phyloP scores from a whole-genome alignment of 2,888 invertebrate genomes.

The Aphrophora alni region DNA sequence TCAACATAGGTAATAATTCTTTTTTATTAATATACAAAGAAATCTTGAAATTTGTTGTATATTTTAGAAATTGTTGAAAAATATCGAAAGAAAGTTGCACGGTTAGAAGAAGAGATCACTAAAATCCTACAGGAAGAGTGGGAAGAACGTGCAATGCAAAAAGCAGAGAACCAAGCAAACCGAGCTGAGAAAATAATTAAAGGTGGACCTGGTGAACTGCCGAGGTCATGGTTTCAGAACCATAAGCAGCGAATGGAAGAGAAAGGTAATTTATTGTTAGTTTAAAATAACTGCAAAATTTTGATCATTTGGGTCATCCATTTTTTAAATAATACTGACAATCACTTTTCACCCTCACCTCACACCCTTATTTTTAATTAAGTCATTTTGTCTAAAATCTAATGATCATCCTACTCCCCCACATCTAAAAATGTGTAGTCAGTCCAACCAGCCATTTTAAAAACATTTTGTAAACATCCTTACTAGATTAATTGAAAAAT shows the following conservation, averaged over 20 bases:
- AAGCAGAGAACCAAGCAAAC: slow-evolving; percentile 83
- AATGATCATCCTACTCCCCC: no score
- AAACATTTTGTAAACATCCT: no score
- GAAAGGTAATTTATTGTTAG: slow-evolving; percentile 64
- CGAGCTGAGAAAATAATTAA: slow-evolving; percentile 71
- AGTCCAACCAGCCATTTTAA: no score
- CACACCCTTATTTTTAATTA: no score
- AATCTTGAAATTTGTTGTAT: background rate
- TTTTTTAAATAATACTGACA: no score
- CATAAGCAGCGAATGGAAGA: slow-evolving; percentile 78
- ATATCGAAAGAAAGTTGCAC: slow-evolving; percentile 75
- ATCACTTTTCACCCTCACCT: no score
- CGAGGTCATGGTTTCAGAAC: slow-evolving; percentile 86
- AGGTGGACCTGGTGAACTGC: slow-evolving; percentile 51
- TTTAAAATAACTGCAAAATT: no score
- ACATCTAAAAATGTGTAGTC: no score
- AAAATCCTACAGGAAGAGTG: slow-evolving; percentile 84
- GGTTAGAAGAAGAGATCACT: slow-evolving; percentile 80
- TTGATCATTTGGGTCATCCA: no score
- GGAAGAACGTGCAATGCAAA: slow-evolving; percentile 79
- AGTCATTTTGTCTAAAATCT: no score
- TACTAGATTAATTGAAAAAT: no score
- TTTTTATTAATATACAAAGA: background rate
- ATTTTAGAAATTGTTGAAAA: slow-evolving; percentile 81
- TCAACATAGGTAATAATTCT: no score